Evolutionary conservation across 1,140 invertebrate species (phyloP).

Genomic region (Cherax quadricarinatus): DNA sequence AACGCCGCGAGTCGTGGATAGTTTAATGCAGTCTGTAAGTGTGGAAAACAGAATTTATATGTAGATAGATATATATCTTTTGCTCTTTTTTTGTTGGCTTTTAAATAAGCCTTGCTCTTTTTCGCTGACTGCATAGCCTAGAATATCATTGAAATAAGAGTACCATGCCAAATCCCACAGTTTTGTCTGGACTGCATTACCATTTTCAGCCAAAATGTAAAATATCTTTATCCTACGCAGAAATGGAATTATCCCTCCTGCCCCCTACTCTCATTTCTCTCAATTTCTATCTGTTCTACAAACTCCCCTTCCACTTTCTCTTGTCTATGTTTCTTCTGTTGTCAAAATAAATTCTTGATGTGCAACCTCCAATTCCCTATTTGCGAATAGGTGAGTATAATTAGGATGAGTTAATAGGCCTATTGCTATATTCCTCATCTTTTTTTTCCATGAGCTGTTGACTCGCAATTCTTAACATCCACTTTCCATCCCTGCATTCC

Average conservation of each 20-base stretch:
- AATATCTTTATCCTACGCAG: not conserved
- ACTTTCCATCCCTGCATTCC: not conserved
- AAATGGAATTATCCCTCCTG: not conserved
- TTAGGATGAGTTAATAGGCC: too few relatives aligned
- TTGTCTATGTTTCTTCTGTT: not conserved
- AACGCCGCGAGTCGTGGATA: not conserved
- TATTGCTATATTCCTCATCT: not conserved
- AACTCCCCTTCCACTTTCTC: not conserved
- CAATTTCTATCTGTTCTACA: not conserved
- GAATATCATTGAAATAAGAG: slow-evolving; percentile 10
- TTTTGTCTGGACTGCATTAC: not conserved
- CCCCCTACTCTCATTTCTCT: not conserved
- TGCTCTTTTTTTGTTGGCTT: not conserved
- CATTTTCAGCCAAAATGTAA: not conserved
- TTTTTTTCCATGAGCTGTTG: too few relatives aligned
- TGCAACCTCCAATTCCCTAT: too few relatives aligned
- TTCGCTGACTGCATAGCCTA: not conserved
- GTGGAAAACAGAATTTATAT: not conserved
- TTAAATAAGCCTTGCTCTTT: not conserved
- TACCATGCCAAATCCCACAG: not conserved
- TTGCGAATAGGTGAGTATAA: too few relatives aligned
- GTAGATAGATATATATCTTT: not conserved
- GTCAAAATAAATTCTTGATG: too few relatives aligned
- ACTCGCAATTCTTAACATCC: too few relatives aligned
- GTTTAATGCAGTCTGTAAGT: not conserved